Percentiles rank a stretch among this genome's conserved stretches.
Conservation (phyloP, 2,113 vertebrate species). For the Cebus imitator region DNA sequence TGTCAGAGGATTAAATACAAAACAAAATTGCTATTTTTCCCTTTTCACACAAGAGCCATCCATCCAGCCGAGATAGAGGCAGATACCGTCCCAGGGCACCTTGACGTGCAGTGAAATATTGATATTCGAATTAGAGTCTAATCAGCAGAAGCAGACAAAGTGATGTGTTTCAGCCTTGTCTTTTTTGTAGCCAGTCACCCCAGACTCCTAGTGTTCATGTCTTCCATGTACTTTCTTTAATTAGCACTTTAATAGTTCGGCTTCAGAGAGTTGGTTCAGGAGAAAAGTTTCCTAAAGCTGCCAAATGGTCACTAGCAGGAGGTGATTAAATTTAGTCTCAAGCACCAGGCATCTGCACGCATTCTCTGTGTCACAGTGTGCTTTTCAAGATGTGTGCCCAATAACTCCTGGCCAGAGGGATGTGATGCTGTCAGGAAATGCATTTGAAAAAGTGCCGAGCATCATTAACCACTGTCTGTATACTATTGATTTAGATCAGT, state of each 20-base stretch:
- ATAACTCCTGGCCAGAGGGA: constrained; percentile 78
- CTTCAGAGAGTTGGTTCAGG: constrained; percentile 84
- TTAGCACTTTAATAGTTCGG: constrained; percentile 91
- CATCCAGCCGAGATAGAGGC: constrained; percentile 71
- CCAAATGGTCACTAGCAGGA: constrained; percentile 85
- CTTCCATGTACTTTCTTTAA: constrained; percentile 91
- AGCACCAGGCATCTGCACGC: constrained; percentile 78
- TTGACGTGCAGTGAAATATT: constrained; percentile 87
- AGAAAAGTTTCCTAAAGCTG: constrained; percentile 82
- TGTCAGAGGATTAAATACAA: constrained; percentile 78
- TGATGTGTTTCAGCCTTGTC: constrained; percentile 86
- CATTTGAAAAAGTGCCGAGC: constrained; percentile 61
- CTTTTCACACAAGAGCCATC: constrained; percentile 79
- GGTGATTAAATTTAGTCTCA: constrained; percentile 84
- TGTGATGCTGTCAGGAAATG: constrained; percentile 66
- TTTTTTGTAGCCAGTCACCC: constrained; percentile 95
- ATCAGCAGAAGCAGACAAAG: constrained; percentile 87
- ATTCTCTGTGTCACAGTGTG: constrained; percentile 76
- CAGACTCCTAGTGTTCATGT: constrained; percentile 90
- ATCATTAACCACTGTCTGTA: constrained; percentile 69
- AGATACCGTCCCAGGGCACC: constrained; percentile 81
- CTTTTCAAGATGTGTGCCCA: constrained; percentile 77
- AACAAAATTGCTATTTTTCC: constrained; percentile 71
- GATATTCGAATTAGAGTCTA: constrained; percentile 91
- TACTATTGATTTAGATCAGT: constrained; percentile 73